Evolutionary conservation across 2,797 vertebrate genomes (phyloP), one percentile per base, ranked within the genome.

Genomic region (Tachyglossus aculeatus): DNA sequence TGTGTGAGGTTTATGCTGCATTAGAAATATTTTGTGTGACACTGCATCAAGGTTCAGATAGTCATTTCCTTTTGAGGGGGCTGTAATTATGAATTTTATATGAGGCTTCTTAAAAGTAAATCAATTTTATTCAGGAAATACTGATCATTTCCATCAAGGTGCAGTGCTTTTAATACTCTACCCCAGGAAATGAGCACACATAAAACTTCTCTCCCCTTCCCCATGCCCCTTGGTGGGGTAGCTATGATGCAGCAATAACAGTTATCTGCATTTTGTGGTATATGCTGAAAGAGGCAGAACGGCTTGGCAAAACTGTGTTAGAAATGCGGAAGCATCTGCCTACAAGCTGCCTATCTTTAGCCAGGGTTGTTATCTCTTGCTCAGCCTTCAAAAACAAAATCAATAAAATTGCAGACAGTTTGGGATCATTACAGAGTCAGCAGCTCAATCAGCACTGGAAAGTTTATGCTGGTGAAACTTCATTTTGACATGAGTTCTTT

Each of bases 231-330:
- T n/a, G 19, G 11, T 25, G 40, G 8, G 2, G 0, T 50, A 75
- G 58, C 48, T 38, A 80, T 71, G 38, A 32, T 25, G 56, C 80
- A 40, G 43, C 33, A 72, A 36, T 63, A 81, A 48, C 31, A 48
- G 74, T 80, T 79, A 33, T 74, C 75, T 83, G 86, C 69, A 18
- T 78, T 84, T 84, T 77, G 62, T 65, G 83, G 74, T 67, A 64
- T 71, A 61, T 60, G 47, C 50, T 75, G 72, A 77, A 81, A 69
- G 65, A 82, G 71, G 63, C 78, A 83, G 86, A 75, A 43, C 34
- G 48, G 12, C 32, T 71, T 82, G 77, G 77, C 63, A 60, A 65
- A 77, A 75, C 54, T 43, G 34, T 37, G 39, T 64, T 60, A 73
- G 80, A 66, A 74, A 81, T 70, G 56, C 48, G 79, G 71, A 58